phyloP scores from a whole-genome alignment of 2,113 vertebrate genomes.

The Nymphicus hollandicus region DNA sequence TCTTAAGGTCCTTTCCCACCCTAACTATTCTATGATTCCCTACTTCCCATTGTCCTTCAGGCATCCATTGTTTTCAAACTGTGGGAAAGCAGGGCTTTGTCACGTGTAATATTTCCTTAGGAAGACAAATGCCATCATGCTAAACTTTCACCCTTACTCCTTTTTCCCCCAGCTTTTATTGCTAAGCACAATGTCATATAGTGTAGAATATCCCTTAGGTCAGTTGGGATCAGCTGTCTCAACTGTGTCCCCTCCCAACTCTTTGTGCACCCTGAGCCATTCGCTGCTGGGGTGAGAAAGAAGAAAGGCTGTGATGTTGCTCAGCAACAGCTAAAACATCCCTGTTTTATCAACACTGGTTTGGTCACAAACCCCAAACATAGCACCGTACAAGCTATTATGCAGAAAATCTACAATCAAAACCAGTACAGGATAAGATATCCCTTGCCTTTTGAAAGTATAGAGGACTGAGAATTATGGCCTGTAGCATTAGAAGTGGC shows the following conservation, averaged over 20 bases:
- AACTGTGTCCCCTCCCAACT: not conserved
- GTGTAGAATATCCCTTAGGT: not conserved
- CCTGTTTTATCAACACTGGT: not conserved
- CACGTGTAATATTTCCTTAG: fast-evolving
- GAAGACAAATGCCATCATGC: not conserved
- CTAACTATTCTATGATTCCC: not conserved
- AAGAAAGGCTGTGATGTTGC: not conserved
- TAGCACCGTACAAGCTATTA: not conserved
- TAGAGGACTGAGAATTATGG: not conserved
- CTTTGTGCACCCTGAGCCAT: not conserved
- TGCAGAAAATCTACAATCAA: not conserved
- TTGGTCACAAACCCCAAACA: not conserved
- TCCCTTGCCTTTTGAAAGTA: not conserved
- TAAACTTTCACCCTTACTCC: not conserved
- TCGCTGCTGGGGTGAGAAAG: not conserved
- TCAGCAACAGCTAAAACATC: not conserved
- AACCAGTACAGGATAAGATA: not conserved
- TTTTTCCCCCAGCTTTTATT: not conserved
- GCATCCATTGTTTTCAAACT: not conserved
- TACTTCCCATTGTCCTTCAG: not conserved
- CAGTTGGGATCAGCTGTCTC: not conserved
- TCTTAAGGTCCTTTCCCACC: too few relatives aligned
- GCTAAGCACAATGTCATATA: not conserved
- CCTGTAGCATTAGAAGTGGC: not conserved
- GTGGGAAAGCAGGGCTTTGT: not conserved